Evolutionary conservation across 2,797 vertebrate species (phyloP), one percentile per base, ranked within the genome.

Genomic region (Prunella strophiata): DNA sequence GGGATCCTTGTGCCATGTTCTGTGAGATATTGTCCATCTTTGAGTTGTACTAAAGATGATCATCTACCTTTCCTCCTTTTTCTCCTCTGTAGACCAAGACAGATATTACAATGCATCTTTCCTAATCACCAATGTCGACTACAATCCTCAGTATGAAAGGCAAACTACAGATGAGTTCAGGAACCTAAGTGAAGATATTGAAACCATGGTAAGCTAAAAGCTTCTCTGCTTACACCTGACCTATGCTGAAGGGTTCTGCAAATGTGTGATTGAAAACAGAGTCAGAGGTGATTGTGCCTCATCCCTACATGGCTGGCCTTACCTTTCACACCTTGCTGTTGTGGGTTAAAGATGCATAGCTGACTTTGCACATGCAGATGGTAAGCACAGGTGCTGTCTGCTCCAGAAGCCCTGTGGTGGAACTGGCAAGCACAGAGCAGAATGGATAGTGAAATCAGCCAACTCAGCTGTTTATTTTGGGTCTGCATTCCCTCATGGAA

Each of bases 81-180:
- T 51, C 81, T 47, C 18, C 17, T 91, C 47, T 96, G 25, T 85
- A 98, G 98, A 97, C 66, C 77, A 97, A 88, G 96, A 97, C n/a
- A 94, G 96, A 45, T 98, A 97, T 38, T 98, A 98, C 57, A 89
- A 95, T 48, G 94, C 84, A 29, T 93, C 97, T 51, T 97, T 98
- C 58, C 57, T 71, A 43, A 97, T 98, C 50, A 97, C 95, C 43
- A 97, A 95, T 57, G 88, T 95, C 4, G 21, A 82, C 13, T 98
- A 97, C n/a, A 65, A 55, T 34, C 38, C 86, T 81, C 94, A 76
- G 26, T 96, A 98, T 2, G 91, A 91, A 70, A 88, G 87, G 55
- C 97, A 98, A 70, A 96, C 96, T 18, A 98, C 98, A 38, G 89
- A 93, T 72, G 61, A 94, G 74, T 97, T 85, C 63, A 96, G 83